These are phyloP conservation scores for Coremacera marginata DNA, from an alignment of 2,888 invertebrate genomes.

Conservation along the genomic window DNA sequence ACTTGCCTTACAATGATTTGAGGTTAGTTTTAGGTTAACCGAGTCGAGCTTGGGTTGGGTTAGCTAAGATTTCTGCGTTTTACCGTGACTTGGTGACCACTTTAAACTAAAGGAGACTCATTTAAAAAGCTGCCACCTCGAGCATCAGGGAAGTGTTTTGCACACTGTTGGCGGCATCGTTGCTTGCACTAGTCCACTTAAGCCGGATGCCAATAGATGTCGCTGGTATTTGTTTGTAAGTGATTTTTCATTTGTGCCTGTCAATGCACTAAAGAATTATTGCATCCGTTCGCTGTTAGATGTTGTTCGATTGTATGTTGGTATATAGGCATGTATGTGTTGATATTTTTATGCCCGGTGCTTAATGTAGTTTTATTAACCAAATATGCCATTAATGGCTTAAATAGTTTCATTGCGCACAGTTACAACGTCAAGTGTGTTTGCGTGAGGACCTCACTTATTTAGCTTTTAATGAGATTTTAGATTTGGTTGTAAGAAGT, in stretches of 20 bases:
- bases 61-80: too few relatives aligned
- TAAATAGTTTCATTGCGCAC: background rate
- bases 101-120: too few relatives aligned
- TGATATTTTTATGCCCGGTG: background rate
- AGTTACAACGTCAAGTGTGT: background rate
- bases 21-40: too few relatives aligned
- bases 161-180: background rate
- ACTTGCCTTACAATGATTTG: too few relatives aligned
- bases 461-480: constrained; percentile 7
- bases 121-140: too few relatives aligned
- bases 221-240: constrained; percentile 20
- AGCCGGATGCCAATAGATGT: constrained; percentile 21
- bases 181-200: background rate
- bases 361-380: background rate
- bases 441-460: constrained; percentile 1
- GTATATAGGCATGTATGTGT: background rate
- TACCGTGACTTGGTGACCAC: too few relatives aligned
- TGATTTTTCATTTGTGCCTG: constrained; percentile 33
- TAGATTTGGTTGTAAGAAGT: background rate
- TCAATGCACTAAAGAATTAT: constrained; percentile 35
- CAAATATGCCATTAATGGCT: constrained; percentile 12
- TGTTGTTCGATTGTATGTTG: background rate
- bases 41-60: too few relatives aligned
- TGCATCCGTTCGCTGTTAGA: constrained; percentile 34
- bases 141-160: too few relatives aligned